phyloP scores from a whole-genome alignment of 2,888 invertebrate species.

The Pristionchus mayeri region DNA sequence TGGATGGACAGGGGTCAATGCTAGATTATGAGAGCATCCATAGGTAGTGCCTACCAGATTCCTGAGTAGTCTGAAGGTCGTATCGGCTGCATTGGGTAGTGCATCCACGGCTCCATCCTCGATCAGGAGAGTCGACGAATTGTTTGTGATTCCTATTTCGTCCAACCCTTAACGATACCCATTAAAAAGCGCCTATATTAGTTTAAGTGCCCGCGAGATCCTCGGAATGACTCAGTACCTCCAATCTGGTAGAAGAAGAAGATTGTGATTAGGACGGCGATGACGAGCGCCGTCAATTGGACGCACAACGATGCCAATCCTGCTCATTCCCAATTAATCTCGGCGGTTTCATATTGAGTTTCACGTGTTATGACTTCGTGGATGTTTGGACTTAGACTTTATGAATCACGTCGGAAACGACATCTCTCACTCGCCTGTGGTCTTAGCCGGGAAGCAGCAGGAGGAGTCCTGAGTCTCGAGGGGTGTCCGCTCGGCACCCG shows the following conservation, averaged over 20 bases:
- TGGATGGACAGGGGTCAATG: too few species aligned
- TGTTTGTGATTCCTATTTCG: constrained; percentile 27
- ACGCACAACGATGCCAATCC: constrained; percentile 61
- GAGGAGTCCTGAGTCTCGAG: constrained; percentile 10
- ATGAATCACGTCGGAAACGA: not conserved
- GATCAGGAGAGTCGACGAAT: constrained; percentile 32
- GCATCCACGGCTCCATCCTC: not conserved
- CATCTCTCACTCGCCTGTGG: constrained; percentile 2
- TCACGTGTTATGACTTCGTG: not conserved
- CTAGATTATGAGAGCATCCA: not conserved
- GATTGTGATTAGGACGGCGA: constrained; percentile 56
- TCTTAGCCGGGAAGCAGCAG: constrained; percentile 43
- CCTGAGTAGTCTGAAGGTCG: constrained; percentile 14
- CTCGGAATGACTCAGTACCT: constrained; percentile 48
- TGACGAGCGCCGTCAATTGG: constrained; percentile 59
- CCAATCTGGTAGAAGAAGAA: constrained; percentile 69
- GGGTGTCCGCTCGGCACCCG: not conserved
- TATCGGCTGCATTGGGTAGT: not conserved
- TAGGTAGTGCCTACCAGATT: not conserved
- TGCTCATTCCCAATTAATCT: not conserved
- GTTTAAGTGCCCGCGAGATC: not conserved
- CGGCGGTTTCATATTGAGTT: too few species aligned
- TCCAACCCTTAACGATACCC: constrained; percentile 34
- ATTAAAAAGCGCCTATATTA: not conserved
- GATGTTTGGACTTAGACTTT: not conserved